These are phyloP conservation scores for Vidua chalybeata DNA, from an alignment of 2,113 vertebrate species.

Conservation along the genomic window DNA sequence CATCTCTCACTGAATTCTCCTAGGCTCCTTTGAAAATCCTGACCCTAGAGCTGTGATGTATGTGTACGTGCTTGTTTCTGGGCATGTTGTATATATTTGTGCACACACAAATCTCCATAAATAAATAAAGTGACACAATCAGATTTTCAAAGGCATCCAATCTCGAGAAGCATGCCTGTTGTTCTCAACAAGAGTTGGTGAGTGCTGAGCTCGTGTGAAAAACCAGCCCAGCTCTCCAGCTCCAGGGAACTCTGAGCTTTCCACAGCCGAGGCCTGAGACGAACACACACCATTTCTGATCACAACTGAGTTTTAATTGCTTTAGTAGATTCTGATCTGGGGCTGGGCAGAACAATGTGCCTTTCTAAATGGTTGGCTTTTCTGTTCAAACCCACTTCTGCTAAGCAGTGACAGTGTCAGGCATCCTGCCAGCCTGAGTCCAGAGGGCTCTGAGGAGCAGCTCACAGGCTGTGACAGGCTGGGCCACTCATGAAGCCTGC, in stretches of 20 bases:
- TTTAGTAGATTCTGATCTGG: neutral
- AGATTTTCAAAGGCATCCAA: conserved; percentile 34
- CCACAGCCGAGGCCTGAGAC: neutral
- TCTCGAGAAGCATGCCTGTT: neutral
- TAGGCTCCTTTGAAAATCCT: conserved; percentile 15
- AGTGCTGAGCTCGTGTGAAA: neutral
- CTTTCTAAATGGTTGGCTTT: neutral
- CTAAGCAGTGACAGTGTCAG: neutral
- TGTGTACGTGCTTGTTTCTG: neutral
- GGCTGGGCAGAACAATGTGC: neutral
- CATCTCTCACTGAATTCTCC: conserved; percentile 26
- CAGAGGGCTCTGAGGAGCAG: neutral
- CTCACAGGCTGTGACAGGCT: conserved; percentile 3
- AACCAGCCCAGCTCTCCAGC: neutral
- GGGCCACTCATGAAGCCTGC: neutral
- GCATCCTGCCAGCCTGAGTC: conserved; percentile 8
- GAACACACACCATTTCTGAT: neutral
- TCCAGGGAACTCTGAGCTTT: neutral
- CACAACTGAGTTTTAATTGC: neutral
- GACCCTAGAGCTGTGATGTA: conserved; percentile 30
- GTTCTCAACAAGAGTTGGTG: neutral
- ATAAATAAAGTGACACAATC: conserved; percentile 53
- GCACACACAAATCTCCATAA: conserved; percentile 56
- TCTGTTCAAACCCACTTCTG: neutral
- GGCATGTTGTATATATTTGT: neutral